A percentile compares a stretch with the other conserved stretches of the same genome.
phyloP scores from a whole-genome alignment of 1,140 invertebrate genomes.

The Papilio polytes region DNA sequence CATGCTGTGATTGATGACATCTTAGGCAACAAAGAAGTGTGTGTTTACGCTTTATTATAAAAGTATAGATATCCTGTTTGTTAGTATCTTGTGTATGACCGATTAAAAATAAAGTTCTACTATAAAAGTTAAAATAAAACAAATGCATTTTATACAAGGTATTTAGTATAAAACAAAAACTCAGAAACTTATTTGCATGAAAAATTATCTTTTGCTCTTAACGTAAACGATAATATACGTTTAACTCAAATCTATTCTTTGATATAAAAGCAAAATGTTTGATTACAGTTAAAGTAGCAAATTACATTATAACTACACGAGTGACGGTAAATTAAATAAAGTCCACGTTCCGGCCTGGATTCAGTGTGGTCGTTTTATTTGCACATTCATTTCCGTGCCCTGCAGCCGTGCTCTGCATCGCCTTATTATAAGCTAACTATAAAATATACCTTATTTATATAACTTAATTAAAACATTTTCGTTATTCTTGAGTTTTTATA shows the following conservation, averaged over 20 bases:
- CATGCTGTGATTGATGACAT: too few relatives aligned
- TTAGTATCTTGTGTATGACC: too few relatives aligned
- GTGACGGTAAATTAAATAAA: conserved; percentile 74
- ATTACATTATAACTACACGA: conserved; percentile 56
- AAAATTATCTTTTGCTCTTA: not conserved
- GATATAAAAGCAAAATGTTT: conserved; percentile 7
- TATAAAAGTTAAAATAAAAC: too few relatives aligned
- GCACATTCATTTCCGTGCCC: conserved; percentile 74
- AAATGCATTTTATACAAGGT: too few relatives aligned
- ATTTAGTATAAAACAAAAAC: not conserved
- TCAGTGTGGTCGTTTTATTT: conserved; percentile 67
- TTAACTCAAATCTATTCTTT: not conserved
- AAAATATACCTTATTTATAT: conserved; percentile 10
- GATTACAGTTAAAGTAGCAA: conserved; percentile 48
- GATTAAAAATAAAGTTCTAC: too few relatives aligned
- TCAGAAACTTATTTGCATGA: not conserved
- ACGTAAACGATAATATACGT: not conserved
- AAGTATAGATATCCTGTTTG: too few relatives aligned
- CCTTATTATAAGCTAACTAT: conserved; percentile 24
- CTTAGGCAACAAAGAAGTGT: too few relatives aligned
- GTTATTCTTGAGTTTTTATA: too few relatives aligned
- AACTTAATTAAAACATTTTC: not conserved
- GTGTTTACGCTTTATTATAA: too few relatives aligned
- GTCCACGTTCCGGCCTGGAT: conserved; percentile 53
- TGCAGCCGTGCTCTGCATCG: conserved; percentile 48